Conservation (phyloP, 2,888 invertebrate species). For the Polylopha cassiicola region DNA sequence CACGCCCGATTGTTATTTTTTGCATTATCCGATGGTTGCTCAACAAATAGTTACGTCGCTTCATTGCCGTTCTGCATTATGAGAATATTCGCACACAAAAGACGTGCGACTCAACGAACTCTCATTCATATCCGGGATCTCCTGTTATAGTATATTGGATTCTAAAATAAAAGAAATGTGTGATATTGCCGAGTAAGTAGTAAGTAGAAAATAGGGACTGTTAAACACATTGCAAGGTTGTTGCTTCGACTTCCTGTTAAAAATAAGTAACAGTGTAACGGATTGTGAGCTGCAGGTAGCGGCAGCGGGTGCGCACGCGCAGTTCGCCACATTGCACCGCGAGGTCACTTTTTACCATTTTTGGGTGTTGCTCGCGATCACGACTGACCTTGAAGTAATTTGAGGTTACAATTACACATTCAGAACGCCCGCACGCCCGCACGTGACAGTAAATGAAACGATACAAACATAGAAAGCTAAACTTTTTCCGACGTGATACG, state of each 20-base stretch:
- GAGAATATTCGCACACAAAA: slow-evolving; percentile 39
- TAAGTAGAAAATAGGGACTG: slow-evolving; percentile 17
- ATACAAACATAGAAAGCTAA: slow-evolving; percentile 58
- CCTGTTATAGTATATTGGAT: too few relatives aligned
- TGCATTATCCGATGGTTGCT: slow-evolving; percentile 30
- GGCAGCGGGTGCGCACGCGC: slow-evolving; percentile 5
- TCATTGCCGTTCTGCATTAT: slow-evolving; percentile 35
- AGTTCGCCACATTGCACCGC: slow-evolving; percentile 47
- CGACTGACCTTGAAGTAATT: slow-evolving; percentile 59
- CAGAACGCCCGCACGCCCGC: slow-evolving; percentile 37
- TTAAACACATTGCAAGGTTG: slow-evolving; percentile 12
- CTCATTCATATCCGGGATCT: slow-evolving; percentile 25
- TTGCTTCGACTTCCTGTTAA: slow-evolving; percentile 27
- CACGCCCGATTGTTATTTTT: slow-evolving; percentile 11
- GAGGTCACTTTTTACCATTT: slow-evolving; percentile 63
- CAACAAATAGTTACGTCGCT: slow-evolving; percentile 28
- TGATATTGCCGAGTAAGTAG: not conserved
- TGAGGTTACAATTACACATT: slow-evolving; percentile 62
- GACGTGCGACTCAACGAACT: slow-evolving; percentile 32
- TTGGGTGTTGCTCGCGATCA: slow-evolving; percentile 61
- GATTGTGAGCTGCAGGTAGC: slow-evolving; percentile 14
- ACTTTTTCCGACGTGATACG: slow-evolving; percentile 63
- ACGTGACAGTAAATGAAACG: slow-evolving; percentile 44
- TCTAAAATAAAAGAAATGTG: too few relatives aligned
- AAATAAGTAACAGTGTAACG: slow-evolving; percentile 29